Conservation (phyloP, 2,888 invertebrate genomes). For the Baronia brevicornis region DNA sequence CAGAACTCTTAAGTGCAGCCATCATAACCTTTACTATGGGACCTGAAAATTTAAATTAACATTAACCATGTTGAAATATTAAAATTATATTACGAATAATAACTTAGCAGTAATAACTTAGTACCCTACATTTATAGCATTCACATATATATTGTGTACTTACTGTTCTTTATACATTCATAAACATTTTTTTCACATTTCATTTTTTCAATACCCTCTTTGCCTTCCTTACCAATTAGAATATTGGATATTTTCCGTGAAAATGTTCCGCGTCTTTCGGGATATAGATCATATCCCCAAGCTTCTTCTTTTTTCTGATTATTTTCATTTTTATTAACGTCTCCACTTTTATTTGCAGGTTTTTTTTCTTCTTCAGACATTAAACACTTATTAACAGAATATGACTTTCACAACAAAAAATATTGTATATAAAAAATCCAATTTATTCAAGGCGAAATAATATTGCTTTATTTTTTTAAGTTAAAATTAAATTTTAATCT, state of each 20-base stretch:
- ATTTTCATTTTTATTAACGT: conserved; percentile 11
- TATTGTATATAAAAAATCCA: conserved; percentile 10
- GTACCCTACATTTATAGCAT: not conserved
- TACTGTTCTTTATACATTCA: conserved; percentile 82
- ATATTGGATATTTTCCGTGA: conserved; percentile 72
- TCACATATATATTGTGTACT: conserved; percentile 28
- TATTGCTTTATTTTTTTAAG: too few relatives aligned
- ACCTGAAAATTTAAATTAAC: too few relatives aligned
- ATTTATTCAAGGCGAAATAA: too few relatives aligned
- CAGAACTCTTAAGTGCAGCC: conserved; percentile 86
- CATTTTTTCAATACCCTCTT: conserved; percentile 80
- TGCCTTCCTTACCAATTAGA: conserved; percentile 79
- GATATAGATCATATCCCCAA: conserved; percentile 90
- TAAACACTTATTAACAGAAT: too few relatives aligned
- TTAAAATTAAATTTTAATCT: too few relatives aligned
- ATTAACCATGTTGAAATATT: too few relatives aligned
- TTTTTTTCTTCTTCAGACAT: conserved; percentile 14
- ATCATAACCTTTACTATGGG: conserved; percentile 90
- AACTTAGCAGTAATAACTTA: too few relatives aligned
- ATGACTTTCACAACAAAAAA: too few relatives aligned
- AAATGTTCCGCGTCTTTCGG: conserved; percentile 82
- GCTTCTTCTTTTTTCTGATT: conserved; percentile 38
- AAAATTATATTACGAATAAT: too few relatives aligned
- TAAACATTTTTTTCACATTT: conserved; percentile 89
- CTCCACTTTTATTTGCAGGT: conserved; percentile 5